Base-by-base conservation (phyloP, 2,797 vertebrate species). In the Dendrocincla fuliginosa region DNA sequence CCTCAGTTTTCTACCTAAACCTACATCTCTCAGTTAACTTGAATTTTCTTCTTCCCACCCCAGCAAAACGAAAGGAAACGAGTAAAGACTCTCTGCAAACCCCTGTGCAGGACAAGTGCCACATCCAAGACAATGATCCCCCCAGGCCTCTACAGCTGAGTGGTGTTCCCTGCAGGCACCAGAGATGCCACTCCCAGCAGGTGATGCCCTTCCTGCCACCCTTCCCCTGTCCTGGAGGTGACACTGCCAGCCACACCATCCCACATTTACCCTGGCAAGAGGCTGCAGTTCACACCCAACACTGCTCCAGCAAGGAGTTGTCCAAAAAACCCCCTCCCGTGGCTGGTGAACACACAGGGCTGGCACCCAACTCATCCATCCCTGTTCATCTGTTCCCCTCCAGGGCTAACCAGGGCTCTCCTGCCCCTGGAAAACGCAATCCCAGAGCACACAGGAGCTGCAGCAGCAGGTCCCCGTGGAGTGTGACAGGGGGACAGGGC, bases 261-360 rank as follows among this genome's bases (percentile, higher is more conserved):
- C 8, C 3, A 50, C 3, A 2, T 16, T 37, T 46, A 10, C 5
- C 32, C 67, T 27, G 64, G 42, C 5, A 6, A 10, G 17, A 63
- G 18, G 27, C 15, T 27, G 14, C 44, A 57, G 47, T 37, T 56
- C 67, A 44, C 84, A 41, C 20, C 84, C 69, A 25, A 0, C 7
- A 8, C 15, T 1, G 10, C 35, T 59, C 33, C n/a, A 73, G 55
- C 53, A 10, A 50, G 39, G 33, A 35, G 35, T 8, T 35, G 35
- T 35, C 35, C 35, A 35, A 80, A 73, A 14, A 86, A 16, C 15
- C 24, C 73, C 20, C 10, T 6, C 0, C 1, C 1, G 0, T 0
- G 41, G 49, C 28, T 67, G 87, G 18, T 11, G 63, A 75, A 18
- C 25, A 20, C 56, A 61, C 61, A 44, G 69, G 50, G 59, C 27